Conservation (phyloP, 2,888 invertebrate genomes). For the Erannis defoliaria region DNA sequence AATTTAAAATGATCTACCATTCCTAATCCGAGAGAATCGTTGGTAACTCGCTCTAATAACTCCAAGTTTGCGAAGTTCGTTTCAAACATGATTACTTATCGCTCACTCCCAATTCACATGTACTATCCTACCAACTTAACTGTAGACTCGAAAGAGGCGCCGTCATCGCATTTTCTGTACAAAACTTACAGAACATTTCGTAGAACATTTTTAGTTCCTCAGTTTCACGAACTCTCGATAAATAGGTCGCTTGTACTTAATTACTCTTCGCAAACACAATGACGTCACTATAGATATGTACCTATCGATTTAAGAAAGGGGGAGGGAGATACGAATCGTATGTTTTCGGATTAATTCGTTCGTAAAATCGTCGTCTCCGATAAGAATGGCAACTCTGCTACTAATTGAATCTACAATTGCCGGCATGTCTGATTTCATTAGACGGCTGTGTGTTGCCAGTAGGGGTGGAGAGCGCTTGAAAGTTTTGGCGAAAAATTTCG, state of each 20-base stretch:
- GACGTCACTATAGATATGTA: slow-evolving; percentile 64
- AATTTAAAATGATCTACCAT: slow-evolving; percentile 26
- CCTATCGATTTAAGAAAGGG: slow-evolving; percentile 56
- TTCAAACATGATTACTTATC: slow-evolving; percentile 47
- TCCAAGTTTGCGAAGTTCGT: slow-evolving; percentile 42
- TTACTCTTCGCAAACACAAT: slow-evolving; percentile 82
- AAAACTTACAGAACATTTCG: background rate
- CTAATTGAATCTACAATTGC: slow-evolving; percentile 86
- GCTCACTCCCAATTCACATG: slow-evolving; percentile 69
- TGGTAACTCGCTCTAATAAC: slow-evolving; percentile 39
- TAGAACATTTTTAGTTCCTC: background rate
- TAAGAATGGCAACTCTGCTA: slow-evolving; percentile 85
- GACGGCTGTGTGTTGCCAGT: slow-evolving; percentile 59
- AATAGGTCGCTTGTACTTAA: slow-evolving; percentile 63
- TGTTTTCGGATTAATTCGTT: slow-evolving; percentile 87
- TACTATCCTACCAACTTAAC: background rate
- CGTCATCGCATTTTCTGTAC: background rate
- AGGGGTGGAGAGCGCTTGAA: slow-evolving; percentile 55
- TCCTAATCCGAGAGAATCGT: slow-evolving; percentile 27
- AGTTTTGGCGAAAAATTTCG: slow-evolving; percentile 54
- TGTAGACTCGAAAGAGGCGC: background rate
- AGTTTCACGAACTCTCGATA: background rate
- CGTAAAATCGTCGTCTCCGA: slow-evolving; percentile 85
- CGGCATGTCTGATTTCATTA: slow-evolving; percentile 85
- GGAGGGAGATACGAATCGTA: slow-evolving; percentile 83